Conservation (phyloP, 2,797 vertebrate genomes). For the Limosa lapponica region DNA sequence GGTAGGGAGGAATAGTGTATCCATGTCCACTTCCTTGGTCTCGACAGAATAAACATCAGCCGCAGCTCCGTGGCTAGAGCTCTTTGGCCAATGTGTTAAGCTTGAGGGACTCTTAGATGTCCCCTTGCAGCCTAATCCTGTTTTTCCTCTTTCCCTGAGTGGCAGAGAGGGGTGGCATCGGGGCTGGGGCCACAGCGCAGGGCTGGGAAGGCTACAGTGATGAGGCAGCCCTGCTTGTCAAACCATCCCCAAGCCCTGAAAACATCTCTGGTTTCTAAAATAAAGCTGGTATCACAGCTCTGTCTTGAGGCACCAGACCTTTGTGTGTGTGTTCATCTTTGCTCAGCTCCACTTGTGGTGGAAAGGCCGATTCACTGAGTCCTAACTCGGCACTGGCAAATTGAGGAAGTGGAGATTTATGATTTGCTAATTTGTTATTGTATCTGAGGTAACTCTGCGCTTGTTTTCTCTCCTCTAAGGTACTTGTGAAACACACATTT, state of each 20-base stretch:
- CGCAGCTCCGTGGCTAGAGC: neutral
- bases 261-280: neutral
- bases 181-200: fast-evolving
- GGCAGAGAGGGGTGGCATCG: fast-evolving
- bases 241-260: neutral
- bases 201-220: neutral
- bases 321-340: neutral
- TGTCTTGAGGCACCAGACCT: neutral
- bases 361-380: fast-evolving
- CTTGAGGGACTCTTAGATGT: neutral
- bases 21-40: neutral
- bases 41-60: neutral
- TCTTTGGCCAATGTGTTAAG: neutral
- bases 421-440: neutral
- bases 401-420: neutral
- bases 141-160: neutral
- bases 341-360: neutral
- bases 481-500: neutral
- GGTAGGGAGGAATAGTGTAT: neutral
- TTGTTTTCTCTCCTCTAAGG: neutral
- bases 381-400: neutral
- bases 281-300: neutral
- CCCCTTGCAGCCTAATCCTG: fast-evolving
- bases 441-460: neutral
- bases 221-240: neutral